Evolutionary conservation across 2,888 invertebrate species (phyloP).

Genomic region (Drosophila heteroneura): DNA sequence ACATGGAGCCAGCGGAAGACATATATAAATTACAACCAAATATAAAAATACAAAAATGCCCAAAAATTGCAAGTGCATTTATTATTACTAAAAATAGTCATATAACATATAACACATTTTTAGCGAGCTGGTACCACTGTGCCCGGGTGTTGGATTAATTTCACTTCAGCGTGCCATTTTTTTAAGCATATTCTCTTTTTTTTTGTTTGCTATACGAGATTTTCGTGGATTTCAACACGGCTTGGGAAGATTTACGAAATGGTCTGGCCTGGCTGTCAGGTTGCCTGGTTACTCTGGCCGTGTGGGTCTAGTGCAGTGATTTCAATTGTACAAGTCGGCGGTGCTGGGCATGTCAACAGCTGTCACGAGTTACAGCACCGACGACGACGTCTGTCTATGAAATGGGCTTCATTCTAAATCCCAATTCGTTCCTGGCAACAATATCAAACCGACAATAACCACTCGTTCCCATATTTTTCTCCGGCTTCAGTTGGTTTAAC

Average conservation of each 20-base stretch:
- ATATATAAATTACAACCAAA: background rate
- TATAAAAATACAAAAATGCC: background rate
- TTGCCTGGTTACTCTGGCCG: slow-evolving; percentile 10
- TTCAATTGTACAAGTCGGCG: slow-evolving; percentile 60
- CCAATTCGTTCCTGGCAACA: slow-evolving; percentile 8
- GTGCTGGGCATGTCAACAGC: slow-evolving; percentile 63
- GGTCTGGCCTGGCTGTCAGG: slow-evolving; percentile 5
- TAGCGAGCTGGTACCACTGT: slow-evolving; percentile 29
- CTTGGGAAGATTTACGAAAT: slow-evolving; percentile 59
- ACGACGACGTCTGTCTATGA: slow-evolving; percentile 20
- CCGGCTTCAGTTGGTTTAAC: background rate
- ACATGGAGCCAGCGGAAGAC: too few relatives aligned
- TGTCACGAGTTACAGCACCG: slow-evolving; percentile 48
- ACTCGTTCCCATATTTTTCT: background rate
- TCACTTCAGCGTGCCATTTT: slow-evolving; percentile 47
- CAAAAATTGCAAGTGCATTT: fast-evolving
- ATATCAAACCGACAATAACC: background rate
- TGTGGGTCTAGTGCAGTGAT: slow-evolving; percentile 24
- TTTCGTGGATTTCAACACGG: slow-evolving; percentile 57
- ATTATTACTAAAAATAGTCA: background rate
- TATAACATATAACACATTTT: background rate
- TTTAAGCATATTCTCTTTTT: slow-evolving; percentile 51
- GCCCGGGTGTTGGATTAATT: slow-evolving; percentile 50
- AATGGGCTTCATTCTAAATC: slow-evolving; percentile 27
- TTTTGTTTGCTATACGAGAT: slow-evolving; percentile 26